phyloP scores from a whole-genome alignment of 2,113 vertebrate genomes.

The Phrynocephalus versicolor region DNA sequence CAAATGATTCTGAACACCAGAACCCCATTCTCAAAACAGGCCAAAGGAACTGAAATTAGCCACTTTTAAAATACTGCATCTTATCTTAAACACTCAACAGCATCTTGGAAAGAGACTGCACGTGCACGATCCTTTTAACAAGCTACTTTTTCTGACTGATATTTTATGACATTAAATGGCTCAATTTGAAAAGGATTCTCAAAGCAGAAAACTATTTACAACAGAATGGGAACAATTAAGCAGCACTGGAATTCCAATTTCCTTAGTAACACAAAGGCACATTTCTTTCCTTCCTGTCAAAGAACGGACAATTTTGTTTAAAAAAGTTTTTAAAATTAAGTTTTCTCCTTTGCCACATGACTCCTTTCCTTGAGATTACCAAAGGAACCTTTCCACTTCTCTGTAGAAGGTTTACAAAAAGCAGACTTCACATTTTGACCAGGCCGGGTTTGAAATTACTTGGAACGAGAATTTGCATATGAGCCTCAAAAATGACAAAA shows the following conservation, averaged over 20 bases:
- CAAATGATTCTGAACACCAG: not conserved
- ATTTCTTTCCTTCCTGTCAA: not conserved
- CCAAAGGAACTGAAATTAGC: not conserved
- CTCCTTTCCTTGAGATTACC: no score
- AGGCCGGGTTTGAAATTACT: not conserved
- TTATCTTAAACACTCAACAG: not conserved
- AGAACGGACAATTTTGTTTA: not conserved
- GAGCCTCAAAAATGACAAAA: constrained; percentile 12
- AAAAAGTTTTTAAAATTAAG: no score
- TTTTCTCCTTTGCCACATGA: no score
- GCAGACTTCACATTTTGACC: not conserved
- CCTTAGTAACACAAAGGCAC: not conserved
- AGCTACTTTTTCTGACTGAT: not conserved
- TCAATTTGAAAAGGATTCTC: not conserved
- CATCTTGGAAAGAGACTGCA: not conserved
- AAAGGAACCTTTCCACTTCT: not conserved
- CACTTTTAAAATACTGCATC: not conserved
- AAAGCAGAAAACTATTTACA: not conserved
- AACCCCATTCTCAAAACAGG: not conserved
- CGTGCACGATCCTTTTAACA: not conserved
- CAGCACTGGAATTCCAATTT: not conserved
- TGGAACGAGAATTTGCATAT: not conserved
- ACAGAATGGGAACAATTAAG: not conserved
- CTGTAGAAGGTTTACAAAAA: not conserved
- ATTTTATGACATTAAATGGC: not conserved